Percentiles rank a stretch among this genome's conserved stretches.
Evolutionary conservation across 2,888 invertebrate genomes (phyloP).

Genomic region (Nomada ruficornis): DNA sequence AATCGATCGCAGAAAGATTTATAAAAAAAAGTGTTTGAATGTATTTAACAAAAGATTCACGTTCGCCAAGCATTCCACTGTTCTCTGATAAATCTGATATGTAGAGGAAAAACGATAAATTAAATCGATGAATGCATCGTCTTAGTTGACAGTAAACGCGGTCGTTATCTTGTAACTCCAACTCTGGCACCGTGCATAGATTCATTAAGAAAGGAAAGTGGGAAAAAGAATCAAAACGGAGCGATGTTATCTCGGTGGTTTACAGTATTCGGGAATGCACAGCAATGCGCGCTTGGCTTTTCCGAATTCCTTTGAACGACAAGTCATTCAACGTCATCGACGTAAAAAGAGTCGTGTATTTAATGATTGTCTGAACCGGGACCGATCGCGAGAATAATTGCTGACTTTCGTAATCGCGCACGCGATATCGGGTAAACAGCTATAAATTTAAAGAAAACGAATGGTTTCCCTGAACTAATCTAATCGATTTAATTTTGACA

Average conservation of each 20-base stretch:
- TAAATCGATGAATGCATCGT: conserved; percentile 11
- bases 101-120: conserved; percentile 24
- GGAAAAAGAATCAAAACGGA: conserved; percentile 8
- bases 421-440: neutral
- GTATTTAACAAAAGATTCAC: neutral
- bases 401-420: neutral
- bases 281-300: neutral
- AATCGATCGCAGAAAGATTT: no score
- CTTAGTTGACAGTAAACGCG: conserved; percentile 5
- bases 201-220: conserved; percentile 17
- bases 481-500: neutral
- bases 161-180: conserved; percentile 29
- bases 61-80: conserved; percentile 25
- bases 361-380: neutral
- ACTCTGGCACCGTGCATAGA: conserved; percentile 11
- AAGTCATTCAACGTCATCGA: neutral
- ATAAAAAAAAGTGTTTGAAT: neutral
- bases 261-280: neutral
- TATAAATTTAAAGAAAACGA: neutral
- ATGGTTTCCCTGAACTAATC: neutral
- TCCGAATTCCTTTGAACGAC: neutral
- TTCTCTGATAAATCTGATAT: neutral
- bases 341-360: conserved; percentile 6
- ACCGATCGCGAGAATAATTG: neutral
- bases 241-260: conserved; percentile 12